Conservation (phyloP, 2,113 vertebrate species). For the Ibidorhyncha struthersii region DNA sequence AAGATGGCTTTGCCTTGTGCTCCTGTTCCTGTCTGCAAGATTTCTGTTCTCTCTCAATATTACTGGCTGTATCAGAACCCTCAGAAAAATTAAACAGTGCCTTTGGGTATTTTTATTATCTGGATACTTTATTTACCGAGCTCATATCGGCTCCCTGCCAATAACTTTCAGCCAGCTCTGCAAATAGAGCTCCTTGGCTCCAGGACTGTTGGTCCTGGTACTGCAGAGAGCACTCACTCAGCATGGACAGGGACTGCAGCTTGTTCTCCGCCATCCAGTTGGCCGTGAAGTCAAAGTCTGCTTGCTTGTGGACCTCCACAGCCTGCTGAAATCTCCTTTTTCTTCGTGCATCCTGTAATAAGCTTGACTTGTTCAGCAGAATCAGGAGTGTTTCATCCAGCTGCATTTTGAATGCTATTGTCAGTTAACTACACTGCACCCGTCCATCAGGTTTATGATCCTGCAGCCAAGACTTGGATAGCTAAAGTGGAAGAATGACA, state of each 20-base stretch:
- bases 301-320: background rate
- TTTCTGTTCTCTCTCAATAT: background rate
- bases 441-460: background rate
- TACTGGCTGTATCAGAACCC: constrained; percentile 19
- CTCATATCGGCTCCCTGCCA: constrained; percentile 38
- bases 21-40: background rate
- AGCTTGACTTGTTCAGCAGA: background rate
- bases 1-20: background rate
- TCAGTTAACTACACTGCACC: background rate
- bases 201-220: constrained; percentile 64
- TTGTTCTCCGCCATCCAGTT: constrained; percentile 26
- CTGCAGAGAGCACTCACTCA: constrained; percentile 62
- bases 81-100: constrained; percentile 34
- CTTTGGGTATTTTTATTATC: constrained; percentile 69
- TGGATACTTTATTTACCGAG: constrained; percentile 66
- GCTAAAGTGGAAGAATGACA: background rate
- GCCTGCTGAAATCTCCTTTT: constrained; percentile 8
- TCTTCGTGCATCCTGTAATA: background rate
- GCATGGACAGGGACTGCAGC: constrained; percentile 47
- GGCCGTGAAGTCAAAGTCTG: background rate
- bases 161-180: constrained; percentile 56
- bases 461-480: background rate
- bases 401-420: background rate
- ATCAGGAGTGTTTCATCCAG: background rate
- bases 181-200: constrained; percentile 68